These are phyloP conservation scores for Lepidochitona cinerea DNA, from an alignment of 2,888 invertebrate genomes.

Conservation along the genomic window DNA sequence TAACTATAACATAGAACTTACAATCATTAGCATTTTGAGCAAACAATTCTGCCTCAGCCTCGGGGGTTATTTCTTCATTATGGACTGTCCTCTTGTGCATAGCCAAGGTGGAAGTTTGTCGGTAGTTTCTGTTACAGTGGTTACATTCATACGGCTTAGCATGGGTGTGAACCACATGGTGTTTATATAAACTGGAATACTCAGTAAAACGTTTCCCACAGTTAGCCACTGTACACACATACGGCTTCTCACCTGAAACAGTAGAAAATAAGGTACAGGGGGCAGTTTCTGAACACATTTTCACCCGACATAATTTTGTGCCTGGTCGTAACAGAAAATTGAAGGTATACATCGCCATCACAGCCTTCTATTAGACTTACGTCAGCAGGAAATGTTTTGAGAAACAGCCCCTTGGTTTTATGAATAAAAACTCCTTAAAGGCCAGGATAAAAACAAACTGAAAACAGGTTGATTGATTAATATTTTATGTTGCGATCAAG, in stretches of 20 bases:
- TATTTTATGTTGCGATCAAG: too few relatives aligned
- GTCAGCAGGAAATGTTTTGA: too few relatives aligned
- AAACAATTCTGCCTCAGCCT: conserved; percentile 48
- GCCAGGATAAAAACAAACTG: too few relatives aligned
- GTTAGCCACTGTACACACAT: conserved; percentile 76
- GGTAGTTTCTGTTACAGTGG: conserved; percentile 76
- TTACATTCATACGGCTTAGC: conserved; percentile 76
- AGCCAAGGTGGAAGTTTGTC: conserved; percentile 77
- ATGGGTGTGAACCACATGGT: conserved; percentile 77
- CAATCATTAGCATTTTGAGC: conserved; percentile 21
- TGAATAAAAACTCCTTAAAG: too few relatives aligned
- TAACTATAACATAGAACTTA: not conserved
- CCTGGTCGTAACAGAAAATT: too few relatives aligned
- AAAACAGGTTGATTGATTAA: too few relatives aligned
- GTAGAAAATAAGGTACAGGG: too few relatives aligned
- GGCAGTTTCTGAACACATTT: too few relatives aligned
- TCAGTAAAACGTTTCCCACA: conserved; percentile 80
- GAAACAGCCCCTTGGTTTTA: too few relatives aligned
- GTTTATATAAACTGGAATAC: conserved; percentile 80
- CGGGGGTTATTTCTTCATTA: conserved; percentile 65
- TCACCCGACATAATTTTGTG: too few relatives aligned
- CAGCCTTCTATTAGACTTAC: too few relatives aligned
- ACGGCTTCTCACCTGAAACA: conserved; percentile 78
- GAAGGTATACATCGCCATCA: too few relatives aligned
- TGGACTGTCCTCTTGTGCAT: conserved; percentile 78